These are phyloP conservation scores for Cinclus mexicanus DNA, from an alignment of 2,113 vertebrate species.

Conservation along the genomic window DNA sequence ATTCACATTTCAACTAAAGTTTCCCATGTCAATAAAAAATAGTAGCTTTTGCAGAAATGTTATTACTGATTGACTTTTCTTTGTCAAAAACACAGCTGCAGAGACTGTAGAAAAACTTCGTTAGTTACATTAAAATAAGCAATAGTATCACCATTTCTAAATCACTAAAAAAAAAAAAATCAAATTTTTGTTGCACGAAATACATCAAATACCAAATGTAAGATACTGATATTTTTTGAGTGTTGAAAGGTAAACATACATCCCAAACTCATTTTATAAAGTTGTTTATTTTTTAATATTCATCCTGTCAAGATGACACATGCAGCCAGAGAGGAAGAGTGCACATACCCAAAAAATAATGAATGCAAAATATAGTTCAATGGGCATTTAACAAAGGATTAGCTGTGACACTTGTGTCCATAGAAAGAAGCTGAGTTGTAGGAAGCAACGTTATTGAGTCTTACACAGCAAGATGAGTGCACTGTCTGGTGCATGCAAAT, in stretches of 20 bases:
- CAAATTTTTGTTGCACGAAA: not conserved
- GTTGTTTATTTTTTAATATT: not conserved
- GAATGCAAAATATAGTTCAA: not conserved
- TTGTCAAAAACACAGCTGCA: not conserved
- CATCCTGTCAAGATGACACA: not conserved
- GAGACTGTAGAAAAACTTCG: not conserved
- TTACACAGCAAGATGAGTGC: not conserved
- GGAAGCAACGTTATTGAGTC: accelerated
- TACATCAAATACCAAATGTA: not conserved
- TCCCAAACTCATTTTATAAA: not conserved
- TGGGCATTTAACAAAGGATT: not conserved
- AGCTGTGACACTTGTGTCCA: not conserved
- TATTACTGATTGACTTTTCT: not conserved
- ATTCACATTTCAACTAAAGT: not conserved
- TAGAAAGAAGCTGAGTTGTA: not conserved
- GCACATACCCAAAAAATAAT: not conserved
- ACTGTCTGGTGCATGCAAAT: not conserved
- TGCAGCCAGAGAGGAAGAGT: not conserved
- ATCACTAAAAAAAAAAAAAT: not conserved
- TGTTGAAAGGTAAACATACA: not conserved
- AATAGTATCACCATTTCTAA: not conserved
- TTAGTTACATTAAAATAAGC: not conserved
- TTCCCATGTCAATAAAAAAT: not conserved
- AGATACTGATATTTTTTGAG: not conserved
- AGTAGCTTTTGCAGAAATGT: not conserved